Base-by-base conservation (phyloP, 2,888 invertebrate species). In the Aspidiotus destructor region DNA sequence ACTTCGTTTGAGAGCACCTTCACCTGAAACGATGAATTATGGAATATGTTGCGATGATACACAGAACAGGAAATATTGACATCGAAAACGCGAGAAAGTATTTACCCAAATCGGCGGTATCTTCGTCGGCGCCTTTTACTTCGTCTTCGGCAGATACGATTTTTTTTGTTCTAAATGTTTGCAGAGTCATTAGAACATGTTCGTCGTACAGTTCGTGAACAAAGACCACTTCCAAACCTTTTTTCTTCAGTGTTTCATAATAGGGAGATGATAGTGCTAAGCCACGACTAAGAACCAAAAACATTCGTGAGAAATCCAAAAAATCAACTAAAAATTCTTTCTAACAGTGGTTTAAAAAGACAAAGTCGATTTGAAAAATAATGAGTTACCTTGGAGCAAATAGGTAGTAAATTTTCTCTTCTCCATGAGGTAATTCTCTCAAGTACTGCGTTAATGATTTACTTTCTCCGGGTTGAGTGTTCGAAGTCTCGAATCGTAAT, bases 161-260 rank as follows among this genome's bases (percentile, higher is more conserved):
- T 70, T 82, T 80, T 73, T 85, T 82, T 60, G 85, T 84, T 72
- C 86, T 86, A 77, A 89, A 98, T 76, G 89, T 85, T 71, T 86
- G 85, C 69, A 97, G 79, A 75, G 96, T 94, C 83, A 94, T 85
- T 17, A 98, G 80, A 5, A 96, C 93, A 65, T 98, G 80, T 78
- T 98, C 98, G 77, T 99, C 98, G 74, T 96, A 95, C n/a, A 92
- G 88, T 76, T 98, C 97, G 75, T 92, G 96, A 75, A 96, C 92
- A 79, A 95, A 98, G 13, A 98, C 78, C 0, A 98, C 96, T 80
- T 97, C 94, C 7, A 89, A 84, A 73, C 92, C 86, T 63, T 86
- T 86, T 75, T 88, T 87, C 76, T 91, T 92, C 15, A 98, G 81
- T 11, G 91, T 89, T 79, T 98, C 98, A 75, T 87, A 92, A 77